phyloP scores from a whole-genome alignment of 1,140 invertebrate genomes.

The Diuraphis noxia region DNA sequence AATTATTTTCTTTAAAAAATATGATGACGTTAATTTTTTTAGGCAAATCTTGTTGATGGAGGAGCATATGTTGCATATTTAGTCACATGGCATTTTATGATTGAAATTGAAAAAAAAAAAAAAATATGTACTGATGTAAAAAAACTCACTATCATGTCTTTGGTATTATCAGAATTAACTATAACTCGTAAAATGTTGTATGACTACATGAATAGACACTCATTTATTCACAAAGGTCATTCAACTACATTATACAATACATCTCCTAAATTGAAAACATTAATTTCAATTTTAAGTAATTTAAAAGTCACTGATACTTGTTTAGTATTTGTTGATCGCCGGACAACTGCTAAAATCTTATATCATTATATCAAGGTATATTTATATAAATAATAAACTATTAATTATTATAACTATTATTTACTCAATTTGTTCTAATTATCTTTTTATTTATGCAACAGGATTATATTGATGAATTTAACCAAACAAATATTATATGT shows the following conservation, averaged over 20 bases:
- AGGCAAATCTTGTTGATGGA: slow-evolving; percentile 4
- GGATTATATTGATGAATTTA: slow-evolving; percentile 57
- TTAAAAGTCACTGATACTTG: slow-evolving; percentile 59
- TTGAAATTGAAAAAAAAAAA: slow-evolving; percentile 28
- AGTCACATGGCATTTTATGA: slow-evolving; percentile 27
- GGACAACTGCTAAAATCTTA: slow-evolving; percentile 77
- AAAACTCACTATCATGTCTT: neutral
- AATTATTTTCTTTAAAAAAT: neutral
- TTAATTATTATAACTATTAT: neutral
- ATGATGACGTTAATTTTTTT: neutral
- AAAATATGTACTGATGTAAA: neutral
- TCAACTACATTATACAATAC: slow-evolving; percentile 63
- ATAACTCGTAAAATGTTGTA: slow-evolving; percentile 59
- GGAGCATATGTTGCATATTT: slow-evolving; percentile 7
- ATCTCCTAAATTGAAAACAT: slow-evolving; percentile 64
- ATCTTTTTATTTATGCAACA: neutral
- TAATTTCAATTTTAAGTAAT: slow-evolving; percentile 65
- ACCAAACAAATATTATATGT: slow-evolving; percentile 65
- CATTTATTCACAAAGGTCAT: slow-evolving; percentile 41
- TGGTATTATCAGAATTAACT: slow-evolving; percentile 55
- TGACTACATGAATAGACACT: slow-evolving; percentile 58
- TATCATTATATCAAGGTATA: slow-evolving; percentile 72
- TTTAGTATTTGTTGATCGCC: slow-evolving; percentile 79
- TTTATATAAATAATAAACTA: neutral
- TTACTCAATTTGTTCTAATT: neutral